A percentile compares a stretch with the other conserved stretches of the same genome.
Evolutionary conservation across 2,797 vertebrate species (phyloP).

Genomic region (Sebastes baramenuke): DNA sequence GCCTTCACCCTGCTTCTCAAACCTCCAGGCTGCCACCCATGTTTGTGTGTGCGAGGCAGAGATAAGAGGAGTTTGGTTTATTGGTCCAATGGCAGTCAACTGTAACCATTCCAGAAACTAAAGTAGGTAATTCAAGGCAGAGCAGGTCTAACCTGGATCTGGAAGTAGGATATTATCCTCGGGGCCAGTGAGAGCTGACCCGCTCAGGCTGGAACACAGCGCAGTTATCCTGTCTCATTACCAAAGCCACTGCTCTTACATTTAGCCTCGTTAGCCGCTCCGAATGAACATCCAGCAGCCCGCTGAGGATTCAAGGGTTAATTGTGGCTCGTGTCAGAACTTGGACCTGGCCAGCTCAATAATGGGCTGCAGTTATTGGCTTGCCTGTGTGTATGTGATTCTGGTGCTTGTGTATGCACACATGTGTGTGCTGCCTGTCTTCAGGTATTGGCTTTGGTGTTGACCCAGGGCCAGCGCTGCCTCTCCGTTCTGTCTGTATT

Average conservation of each 20-base stretch:
- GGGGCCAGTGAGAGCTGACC: slow-evolving; percentile 74
- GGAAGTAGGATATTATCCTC: slow-evolving; percentile 64
- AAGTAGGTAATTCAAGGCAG: slow-evolving; percentile 48
- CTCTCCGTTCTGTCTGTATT: slow-evolving; percentile 67
- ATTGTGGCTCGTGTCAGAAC: slow-evolving; percentile 81
- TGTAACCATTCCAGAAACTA: slow-evolving; percentile 28
- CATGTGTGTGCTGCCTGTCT: slow-evolving; percentile 61
- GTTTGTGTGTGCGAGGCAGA: slow-evolving; percentile 25
- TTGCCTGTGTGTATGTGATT: slow-evolving; percentile 43
- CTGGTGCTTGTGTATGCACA: slow-evolving; percentile 38
- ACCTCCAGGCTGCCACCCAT: slow-evolving; percentile 20
- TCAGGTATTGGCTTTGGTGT: slow-evolving; percentile 79
- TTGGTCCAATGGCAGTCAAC: slow-evolving; percentile 27
- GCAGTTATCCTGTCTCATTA: slow-evolving; percentile 78
- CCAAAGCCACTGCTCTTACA: slow-evolving; percentile 76
- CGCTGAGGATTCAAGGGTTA: slow-evolving; percentile 78
- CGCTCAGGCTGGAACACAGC: slow-evolving; percentile 60
- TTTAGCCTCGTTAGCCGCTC: slow-evolving; percentile 79
- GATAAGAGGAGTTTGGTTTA: slow-evolving; percentile 32
- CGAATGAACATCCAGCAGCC: slow-evolving; percentile 72
- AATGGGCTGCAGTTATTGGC: slow-evolving; percentile 80
- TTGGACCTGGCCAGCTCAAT: slow-evolving; percentile 80
- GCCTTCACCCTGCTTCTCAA: neutral
- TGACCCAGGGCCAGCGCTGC: slow-evolving; percentile 75
- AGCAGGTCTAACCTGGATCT: slow-evolving; percentile 39